Percentiles rank a stretch among this genome's conserved stretches.
Evolutionary conservation across 92 coral and sea anemone genomes (phyloP).

Genomic region (Pocillopora meandrina): DNA sequence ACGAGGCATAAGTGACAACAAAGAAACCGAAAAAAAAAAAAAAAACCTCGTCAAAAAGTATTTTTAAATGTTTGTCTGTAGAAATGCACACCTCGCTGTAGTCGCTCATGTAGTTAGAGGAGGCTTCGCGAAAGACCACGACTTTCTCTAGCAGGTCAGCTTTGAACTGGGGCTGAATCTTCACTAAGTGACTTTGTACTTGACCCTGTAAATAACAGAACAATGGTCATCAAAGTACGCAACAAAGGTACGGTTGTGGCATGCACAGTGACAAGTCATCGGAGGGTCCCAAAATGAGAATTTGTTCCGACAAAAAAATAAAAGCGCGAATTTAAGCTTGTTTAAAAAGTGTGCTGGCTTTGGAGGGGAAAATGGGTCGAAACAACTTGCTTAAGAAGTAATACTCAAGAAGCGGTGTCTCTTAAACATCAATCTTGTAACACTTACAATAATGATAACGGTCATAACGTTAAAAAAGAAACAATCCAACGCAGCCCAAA

Average conservation of each 20-base stretch:
- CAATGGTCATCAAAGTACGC: neutral
- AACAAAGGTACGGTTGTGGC: neutral
- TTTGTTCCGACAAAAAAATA: too few species aligned
- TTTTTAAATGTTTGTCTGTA: neutral
- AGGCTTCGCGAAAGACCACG: constrained; percentile 68
- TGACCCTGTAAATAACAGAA: constrained; percentile 50
- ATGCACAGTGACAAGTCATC: neutral
- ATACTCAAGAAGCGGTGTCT: too few species aligned
- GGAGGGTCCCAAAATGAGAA: too few species aligned
- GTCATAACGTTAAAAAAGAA: too few species aligned
- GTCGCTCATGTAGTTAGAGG: constrained; percentile 58
- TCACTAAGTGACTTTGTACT: constrained; percentile 77
- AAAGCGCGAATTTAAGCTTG: too few species aligned
- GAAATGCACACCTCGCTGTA: constrained; percentile 53
- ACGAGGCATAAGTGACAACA: neutral
- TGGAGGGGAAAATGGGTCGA: too few species aligned
- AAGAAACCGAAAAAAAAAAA: neutral
- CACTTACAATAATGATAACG: too few species aligned
- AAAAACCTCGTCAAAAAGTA: neutral
- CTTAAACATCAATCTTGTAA: too few species aligned
- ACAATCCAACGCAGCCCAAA: too few species aligned
- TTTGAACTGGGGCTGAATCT: constrained; percentile 89
- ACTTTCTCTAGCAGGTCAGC: constrained; percentile 81
- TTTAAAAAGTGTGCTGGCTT: too few species aligned
- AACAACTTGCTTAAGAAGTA: too few species aligned